These are phyloP conservation scores for Ceratina japonica DNA, from an alignment of 1,140 invertebrate species.

Conservation along the genomic window DNA sequence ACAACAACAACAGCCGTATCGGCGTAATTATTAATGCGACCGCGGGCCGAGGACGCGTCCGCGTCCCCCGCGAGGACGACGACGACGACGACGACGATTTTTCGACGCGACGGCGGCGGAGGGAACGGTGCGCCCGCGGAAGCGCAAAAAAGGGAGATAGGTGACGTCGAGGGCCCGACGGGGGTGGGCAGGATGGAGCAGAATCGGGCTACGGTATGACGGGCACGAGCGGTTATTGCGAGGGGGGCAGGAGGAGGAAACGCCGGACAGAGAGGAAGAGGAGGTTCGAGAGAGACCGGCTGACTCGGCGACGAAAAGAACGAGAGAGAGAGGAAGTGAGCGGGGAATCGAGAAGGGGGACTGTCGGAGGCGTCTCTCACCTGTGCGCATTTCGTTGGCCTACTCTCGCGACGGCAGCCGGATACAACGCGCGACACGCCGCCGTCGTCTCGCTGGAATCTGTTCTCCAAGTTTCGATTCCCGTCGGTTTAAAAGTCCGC, in stretches of 20 bases:
- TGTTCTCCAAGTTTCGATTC: background rate
- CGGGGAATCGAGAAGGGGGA: constrained; percentile 27
- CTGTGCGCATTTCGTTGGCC: constrained; percentile 71
- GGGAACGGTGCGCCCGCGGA: constrained; percentile 9
- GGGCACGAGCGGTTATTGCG: constrained; percentile 14
- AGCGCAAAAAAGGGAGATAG: constrained; percentile 20
- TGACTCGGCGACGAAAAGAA: background rate
- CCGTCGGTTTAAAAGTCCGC: background rate
- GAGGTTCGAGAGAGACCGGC: constrained; percentile 19
- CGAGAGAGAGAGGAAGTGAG: constrained; percentile 17
- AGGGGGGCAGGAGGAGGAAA: background rate
- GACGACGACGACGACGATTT: constrained; percentile 6
- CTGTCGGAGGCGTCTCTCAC: constrained; percentile 65
- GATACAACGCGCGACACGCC: constrained; percentile 53
- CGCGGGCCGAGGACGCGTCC: constrained; percentile 7
- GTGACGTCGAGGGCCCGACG: background rate
- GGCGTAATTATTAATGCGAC: no score
- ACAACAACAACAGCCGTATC: background rate
- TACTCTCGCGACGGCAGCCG: constrained; percentile 65
- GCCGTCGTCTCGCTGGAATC: constrained; percentile 31
- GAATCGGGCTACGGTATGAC: constrained; percentile 13
- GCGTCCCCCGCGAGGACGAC: constrained; percentile 13
- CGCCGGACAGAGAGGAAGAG: constrained; percentile 4
- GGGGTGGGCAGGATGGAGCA: constrained; percentile 20
- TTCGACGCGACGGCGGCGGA: no score